Percentiles rank a stretch among this genome's conserved stretches.
Conservation (phyloP, 2,888 invertebrate genomes). For the Dexiosoma caninum region DNA sequence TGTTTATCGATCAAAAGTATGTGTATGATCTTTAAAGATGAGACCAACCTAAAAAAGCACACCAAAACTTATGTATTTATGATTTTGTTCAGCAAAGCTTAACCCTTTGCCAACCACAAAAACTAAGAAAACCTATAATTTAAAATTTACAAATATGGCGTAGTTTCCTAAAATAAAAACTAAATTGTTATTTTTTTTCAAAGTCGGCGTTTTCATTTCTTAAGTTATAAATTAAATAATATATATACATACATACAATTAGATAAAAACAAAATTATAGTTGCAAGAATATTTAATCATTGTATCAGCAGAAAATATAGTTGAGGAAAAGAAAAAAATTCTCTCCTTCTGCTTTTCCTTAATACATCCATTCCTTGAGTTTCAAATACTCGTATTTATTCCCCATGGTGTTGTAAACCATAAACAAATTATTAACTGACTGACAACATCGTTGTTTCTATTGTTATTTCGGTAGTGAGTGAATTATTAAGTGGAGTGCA, state of each 20-base stretch:
- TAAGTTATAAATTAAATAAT: too few relatives aligned
- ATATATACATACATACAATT: too few relatives aligned
- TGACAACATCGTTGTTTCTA: slow-evolving; percentile 39
- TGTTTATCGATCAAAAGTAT: slow-evolving; percentile 49
- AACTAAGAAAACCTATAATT: slow-evolving; percentile 27
- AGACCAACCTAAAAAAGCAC: not conserved
- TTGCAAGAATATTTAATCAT: not conserved
- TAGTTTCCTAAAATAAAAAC: not conserved
- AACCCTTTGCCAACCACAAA: slow-evolving; percentile 53
- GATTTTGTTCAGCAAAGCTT: slow-evolving; percentile 43
- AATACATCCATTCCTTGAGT: not conserved
- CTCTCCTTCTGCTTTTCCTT: not conserved
- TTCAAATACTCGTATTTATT: slow-evolving; percentile 35
- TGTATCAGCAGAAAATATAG: not conserved
- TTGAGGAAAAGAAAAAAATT: too few relatives aligned
- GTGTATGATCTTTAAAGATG: slow-evolving; percentile 27
- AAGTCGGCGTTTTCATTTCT: not conserved
- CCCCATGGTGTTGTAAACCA: slow-evolving; percentile 50
- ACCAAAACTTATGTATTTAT: slow-evolving; percentile 21
- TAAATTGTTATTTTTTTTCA: slow-evolving; percentile 15
- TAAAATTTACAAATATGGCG: slow-evolving; percentile 35
- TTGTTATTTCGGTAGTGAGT: slow-evolving; percentile 8
- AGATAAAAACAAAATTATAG: not conserved
- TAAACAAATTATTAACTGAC: slow-evolving; percentile 62
- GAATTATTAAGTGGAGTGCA: not conserved